A percentile compares a stretch with the other conserved stretches of the same genome.
These are phyloP conservation scores for Percopsis transmontana DNA, from an alignment of 2,113 vertebrate species.

Conservation along the genomic window DNA sequence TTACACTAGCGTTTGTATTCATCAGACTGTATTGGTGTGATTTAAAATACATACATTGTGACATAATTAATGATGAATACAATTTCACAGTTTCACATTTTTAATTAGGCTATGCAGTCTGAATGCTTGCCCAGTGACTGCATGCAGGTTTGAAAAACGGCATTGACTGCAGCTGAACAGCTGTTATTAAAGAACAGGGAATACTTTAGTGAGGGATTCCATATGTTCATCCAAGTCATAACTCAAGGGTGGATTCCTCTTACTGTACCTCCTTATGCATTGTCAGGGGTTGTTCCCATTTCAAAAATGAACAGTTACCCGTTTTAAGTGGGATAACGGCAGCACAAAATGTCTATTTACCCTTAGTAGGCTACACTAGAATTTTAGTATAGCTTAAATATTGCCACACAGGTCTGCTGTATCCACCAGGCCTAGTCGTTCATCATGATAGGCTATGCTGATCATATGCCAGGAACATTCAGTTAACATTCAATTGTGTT, in stretches of 20 bases:
- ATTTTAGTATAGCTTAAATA: too few relatives aligned
- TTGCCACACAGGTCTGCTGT: too few relatives aligned
- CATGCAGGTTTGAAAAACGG: constrained; percentile 17
- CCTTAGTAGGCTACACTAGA: too few relatives aligned
- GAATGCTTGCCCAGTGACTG: too few relatives aligned
- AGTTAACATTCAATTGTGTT: too few relatives aligned
- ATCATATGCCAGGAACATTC: too few relatives aligned
- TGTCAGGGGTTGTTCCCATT: constrained; percentile 22
- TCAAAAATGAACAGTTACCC: constrained; percentile 5
- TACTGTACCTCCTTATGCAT: constrained; percentile 23
- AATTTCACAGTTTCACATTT: not conserved
- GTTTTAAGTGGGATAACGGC: not conserved
- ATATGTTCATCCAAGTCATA: constrained; percentile 46
- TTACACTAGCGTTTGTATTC: too few relatives aligned
- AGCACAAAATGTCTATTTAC: too few relatives aligned
- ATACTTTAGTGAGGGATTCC: constrained; percentile 31
- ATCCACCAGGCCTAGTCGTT: too few relatives aligned
- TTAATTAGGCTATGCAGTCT: too few relatives aligned
- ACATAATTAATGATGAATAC: not conserved
- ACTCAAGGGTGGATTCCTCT: constrained; percentile 6
- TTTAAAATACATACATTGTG: not conserved
- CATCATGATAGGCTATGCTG: too few relatives aligned
- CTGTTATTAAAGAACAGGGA: constrained; percentile 47
- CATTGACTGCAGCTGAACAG: constrained; percentile 39
- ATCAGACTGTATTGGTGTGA: too few relatives aligned